A percentile compares a stretch with the other conserved stretches of the same genome.
Conservation (phyloP, 2,888 invertebrate genomes). For the Disparrhopalites patrizii region DNA sequence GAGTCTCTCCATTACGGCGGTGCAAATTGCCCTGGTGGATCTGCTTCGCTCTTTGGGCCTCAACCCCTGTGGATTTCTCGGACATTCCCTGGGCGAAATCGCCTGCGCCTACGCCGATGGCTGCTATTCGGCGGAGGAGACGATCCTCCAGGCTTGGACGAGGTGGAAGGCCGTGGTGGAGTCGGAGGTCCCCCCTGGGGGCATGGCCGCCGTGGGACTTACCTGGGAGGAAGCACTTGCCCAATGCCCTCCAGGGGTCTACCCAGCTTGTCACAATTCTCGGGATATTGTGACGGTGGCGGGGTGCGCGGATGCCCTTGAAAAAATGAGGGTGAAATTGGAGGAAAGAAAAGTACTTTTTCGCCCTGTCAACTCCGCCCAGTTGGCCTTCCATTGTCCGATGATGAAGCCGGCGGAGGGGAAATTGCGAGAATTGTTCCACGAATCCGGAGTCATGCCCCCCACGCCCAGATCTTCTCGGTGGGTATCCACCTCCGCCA, state of each 20-base stretch:
- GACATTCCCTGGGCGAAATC: conserved; percentile 90
- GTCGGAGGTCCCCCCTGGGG: conserved; percentile 64
- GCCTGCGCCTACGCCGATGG: conserved; percentile 97
- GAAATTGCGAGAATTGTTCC: conserved; percentile 68
- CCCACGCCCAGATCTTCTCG: conserved; percentile 52
- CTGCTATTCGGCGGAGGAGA: conserved; percentile 87
- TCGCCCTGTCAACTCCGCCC: conserved; percentile 78
- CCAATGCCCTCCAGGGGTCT: conserved; percentile 71
- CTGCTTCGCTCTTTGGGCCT: conserved; percentile 69
- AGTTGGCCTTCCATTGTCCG: conserved; percentile 89
- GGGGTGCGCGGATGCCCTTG: conserved; percentile 69
- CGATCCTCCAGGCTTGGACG: conserved; percentile 79
- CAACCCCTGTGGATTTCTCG: conserved; percentile 87
- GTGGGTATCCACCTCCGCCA: conserved; percentile 58
- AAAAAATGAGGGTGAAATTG: conserved; percentile 64
- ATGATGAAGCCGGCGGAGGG: conserved; percentile 82
- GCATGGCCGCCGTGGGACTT: conserved; percentile 85
- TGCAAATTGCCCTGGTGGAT: conserved; percentile 80
- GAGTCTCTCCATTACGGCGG: conserved; percentile 88
- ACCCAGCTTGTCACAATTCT: conserved; percentile 91
- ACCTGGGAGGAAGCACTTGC: conserved; percentile 75
- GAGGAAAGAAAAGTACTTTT: conserved; percentile 74
- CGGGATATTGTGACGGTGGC: conserved; percentile 90
- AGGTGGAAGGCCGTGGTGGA: conserved; percentile 60
- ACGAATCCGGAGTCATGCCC: conserved; percentile 58